Conservation (phyloP, 2,888 invertebrate genomes). For the Sycophila texana region DNA sequence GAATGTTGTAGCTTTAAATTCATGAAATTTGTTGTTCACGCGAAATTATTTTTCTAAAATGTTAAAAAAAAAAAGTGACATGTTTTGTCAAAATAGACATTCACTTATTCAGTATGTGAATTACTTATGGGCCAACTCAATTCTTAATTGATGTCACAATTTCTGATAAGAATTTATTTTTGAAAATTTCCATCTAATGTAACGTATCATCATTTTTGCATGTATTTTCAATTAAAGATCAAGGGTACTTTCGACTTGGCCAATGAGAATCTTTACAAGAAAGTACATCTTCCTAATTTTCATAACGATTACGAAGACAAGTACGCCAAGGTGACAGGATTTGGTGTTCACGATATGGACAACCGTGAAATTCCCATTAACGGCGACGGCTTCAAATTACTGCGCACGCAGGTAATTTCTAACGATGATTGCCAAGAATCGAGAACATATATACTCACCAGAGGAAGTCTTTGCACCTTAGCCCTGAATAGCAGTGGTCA, state of each 20-base stretch:
- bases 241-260: constrained; percentile 21
- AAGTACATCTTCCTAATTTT: neutral
- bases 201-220: neutral
- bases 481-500: constrained; percentile 5
- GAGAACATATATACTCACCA: constrained; percentile 7
- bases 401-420: neutral
- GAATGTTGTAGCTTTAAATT: too few species aligned
- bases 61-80: too few species aligned
- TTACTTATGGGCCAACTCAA: too few species aligned
- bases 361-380: neutral
- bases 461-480: constrained; percentile 20
- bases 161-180: too few species aligned
- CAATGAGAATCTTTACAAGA: neutral
- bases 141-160: too few species aligned
- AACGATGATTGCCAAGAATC: constrained; percentile 13
- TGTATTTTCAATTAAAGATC: neutral
- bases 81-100: too few species aligned
- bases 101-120: too few species aligned
- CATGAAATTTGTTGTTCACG: too few species aligned
- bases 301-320: constrained; percentile 28
- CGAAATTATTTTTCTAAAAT: too few species aligned
- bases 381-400: constrained; percentile 5
- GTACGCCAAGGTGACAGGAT: constrained; percentile 1
- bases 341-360: neutral
- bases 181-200: too few species aligned